Evolutionary conservation across 1,140 invertebrate species (phyloP), one percentile per base, ranked within the genome.

Genomic region (Pachypeltis micranthus): DNA sequence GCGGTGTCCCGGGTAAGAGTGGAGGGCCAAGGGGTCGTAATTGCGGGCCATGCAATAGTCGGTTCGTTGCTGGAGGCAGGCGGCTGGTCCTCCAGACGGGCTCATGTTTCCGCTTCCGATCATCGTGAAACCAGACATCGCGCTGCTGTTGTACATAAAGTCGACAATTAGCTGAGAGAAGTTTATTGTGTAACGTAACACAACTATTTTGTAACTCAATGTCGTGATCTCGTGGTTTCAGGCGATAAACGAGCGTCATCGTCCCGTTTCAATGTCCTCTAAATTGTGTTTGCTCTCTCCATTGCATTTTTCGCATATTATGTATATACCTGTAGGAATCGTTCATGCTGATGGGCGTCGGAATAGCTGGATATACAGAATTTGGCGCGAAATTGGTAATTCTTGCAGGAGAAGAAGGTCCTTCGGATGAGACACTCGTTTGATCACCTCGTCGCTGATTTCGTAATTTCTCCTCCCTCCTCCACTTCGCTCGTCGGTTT

Each of bases 401-500:
- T 64, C 88, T 80, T 34, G 84, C 81, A 70, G 80, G 76, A 28
- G 80, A 82, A n/a, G 78, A 82, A 78, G 67, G 82, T 79, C 63
- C 81, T 19, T 61, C 25, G 16, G 73, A 66, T 72, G 73, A 25
- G 72, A 74, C 19, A 72, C 73, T 65, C 74, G 72, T 63, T 73
- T 66, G 78, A 76, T 70, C 85, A 64, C 80, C 80, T 61, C 88
- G 82, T 59, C 91, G 74, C 75, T 96, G 93, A 70, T 91, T 94
- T 26, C 93, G 82, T 26, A 98, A 78, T 75, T 99, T 99, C 74
- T 98, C 96, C 75, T 99, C 96, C 1, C 96, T 81, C 55, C 96
- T 83, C 93, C 94, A 98, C 80, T 98, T 99, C 64, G 96, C 96
- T 55, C 96, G 83, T 56, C 96, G 84, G 78, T 98, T 98, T 44